These are phyloP conservation scores for Sciurus carolinensis DNA, from an alignment of 2,797 vertebrate species.

Conservation along the genomic window DNA sequence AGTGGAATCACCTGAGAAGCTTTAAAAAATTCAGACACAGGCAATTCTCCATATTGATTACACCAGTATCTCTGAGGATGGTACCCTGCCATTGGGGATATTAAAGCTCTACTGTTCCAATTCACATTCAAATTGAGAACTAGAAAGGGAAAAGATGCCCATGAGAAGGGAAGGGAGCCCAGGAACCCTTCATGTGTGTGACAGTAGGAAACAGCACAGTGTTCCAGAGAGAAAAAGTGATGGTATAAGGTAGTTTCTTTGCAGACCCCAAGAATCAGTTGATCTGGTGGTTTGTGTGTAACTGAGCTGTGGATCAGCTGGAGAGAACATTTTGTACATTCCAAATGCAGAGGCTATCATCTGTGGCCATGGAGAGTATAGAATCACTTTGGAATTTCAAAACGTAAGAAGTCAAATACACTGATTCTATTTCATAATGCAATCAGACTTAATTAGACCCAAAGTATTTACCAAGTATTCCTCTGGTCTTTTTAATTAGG, in stretches of 20 bases:
- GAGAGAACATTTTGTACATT: not conserved
- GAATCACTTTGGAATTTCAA: conserved; percentile 72
- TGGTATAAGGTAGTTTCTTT: not conserved
- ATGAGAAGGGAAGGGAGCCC: not conserved
- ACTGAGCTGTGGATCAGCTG: not conserved
- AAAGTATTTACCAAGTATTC: conserved; percentile 75
- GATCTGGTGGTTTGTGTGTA: not conserved
- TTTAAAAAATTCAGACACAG: not conserved
- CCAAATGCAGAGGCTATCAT: not conserved
- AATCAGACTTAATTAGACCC: conserved; percentile 75
- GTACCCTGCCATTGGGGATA: not conserved
- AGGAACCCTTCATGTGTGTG: not conserved
- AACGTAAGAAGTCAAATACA: conserved; percentile 20
- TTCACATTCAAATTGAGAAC: not conserved
- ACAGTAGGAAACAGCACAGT: not conserved
- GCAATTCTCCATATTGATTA: conserved; percentile 9
- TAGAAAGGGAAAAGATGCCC: not conserved
- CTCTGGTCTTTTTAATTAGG: conserved; percentile 76
- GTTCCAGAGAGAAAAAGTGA: not conserved
- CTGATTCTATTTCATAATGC: conserved; percentile 65
- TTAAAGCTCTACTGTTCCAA: not conserved
- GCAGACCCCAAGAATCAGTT: not conserved
- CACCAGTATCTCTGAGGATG: not conserved
- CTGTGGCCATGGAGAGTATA: not conserved
- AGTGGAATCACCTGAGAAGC: not conserved